phyloP scores from a whole-genome alignment of 2,888 invertebrate species.

The Rotaria macrura region DNA sequence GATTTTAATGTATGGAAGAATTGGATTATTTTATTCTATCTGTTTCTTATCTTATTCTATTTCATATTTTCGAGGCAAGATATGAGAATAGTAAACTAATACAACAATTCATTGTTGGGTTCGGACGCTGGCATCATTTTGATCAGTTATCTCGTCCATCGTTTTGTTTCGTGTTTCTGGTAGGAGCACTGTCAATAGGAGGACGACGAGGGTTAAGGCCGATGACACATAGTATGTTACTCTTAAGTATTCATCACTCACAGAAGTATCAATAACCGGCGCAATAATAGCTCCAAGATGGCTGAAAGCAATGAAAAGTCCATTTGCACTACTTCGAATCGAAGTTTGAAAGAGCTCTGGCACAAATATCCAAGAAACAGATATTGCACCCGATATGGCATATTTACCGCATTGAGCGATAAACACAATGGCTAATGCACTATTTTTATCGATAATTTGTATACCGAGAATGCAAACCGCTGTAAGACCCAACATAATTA shows the following conservation, averaged over 20 bases:
- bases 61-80: no score
- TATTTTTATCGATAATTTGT: background rate
- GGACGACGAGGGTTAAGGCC: background rate
- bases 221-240: background rate
- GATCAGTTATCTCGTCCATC: background rate
- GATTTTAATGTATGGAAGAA: no score
- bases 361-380: background rate
- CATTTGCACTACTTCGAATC: background rate
- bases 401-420: background rate
- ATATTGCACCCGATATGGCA: background rate
- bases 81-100: no score
- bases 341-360: background rate
- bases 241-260: background rate
- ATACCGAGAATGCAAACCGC: background rate
- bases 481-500: background rate
- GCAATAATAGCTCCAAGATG: conserved; percentile 1
- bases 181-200: background rate
- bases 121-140: background rate
- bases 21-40: no score
- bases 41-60: no score
- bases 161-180: background rate
- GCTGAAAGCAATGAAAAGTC: background rate
- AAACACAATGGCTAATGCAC: background rate
- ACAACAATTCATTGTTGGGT: no score
- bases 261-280: background rate